phyloP scores from a whole-genome alignment of 2,797 vertebrate species.

The Pteropus rufus region DNA sequence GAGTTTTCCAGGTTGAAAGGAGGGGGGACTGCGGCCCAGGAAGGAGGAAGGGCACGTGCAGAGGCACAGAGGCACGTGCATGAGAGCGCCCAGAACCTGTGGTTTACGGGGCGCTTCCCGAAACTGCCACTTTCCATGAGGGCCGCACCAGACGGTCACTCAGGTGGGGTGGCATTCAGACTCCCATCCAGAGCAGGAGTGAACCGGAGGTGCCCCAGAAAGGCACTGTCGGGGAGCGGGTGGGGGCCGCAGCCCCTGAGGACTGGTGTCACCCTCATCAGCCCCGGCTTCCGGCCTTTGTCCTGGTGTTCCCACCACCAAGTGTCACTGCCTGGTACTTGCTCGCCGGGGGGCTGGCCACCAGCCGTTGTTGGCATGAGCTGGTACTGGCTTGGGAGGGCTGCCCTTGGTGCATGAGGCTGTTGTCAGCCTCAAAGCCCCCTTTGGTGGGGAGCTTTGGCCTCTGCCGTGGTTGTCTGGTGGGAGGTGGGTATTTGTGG shows the following conservation, averaged over 20 bases:
- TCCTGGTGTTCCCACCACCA: neutral
- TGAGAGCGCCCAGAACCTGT: too few relatives aligned
- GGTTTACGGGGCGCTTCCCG: neutral
- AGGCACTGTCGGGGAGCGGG: neutral
- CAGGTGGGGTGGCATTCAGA: too few relatives aligned
- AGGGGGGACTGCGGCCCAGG: neutral
- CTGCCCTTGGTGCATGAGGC: neutral
- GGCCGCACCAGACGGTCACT: neutral
- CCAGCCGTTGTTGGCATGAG: too few relatives aligned
- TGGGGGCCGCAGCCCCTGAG: accelerated
- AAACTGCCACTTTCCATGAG: neutral
- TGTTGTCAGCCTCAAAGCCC: neutral
- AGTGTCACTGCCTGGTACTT: too few relatives aligned
- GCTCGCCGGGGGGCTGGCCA: neutral
- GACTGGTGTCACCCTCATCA: neutral
- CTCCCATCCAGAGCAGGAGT: neutral
- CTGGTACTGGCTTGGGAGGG: neutral
- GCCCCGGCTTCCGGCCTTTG: neutral
- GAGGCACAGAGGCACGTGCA: neutral
- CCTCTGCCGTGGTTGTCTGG: neutral
- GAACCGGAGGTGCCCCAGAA: too few relatives aligned
- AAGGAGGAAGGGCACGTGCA: neutral
- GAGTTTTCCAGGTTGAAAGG: neutral
- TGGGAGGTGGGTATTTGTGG: neutral
- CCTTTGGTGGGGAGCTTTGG: neutral